Evolutionary conservation across 1,140 invertebrate genomes (phyloP).

Genomic region (Drosophila bocki): DNA sequence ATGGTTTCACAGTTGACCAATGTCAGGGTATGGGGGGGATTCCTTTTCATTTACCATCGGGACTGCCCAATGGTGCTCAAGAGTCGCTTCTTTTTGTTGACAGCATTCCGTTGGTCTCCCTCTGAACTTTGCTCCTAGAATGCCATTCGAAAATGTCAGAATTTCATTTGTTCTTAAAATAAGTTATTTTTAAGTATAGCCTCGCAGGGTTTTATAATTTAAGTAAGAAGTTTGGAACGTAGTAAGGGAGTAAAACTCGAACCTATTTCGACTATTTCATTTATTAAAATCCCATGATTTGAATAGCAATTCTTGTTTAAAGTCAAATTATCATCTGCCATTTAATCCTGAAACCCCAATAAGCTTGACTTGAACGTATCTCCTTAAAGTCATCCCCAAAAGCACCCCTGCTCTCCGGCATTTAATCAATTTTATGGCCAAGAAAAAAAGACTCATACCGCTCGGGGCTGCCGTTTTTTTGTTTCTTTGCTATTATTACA

Average conservation of each 20-base stretch:
- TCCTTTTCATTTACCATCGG: constrained; percentile 4
- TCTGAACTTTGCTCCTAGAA: constrained; percentile 21
- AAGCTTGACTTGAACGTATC: background rate
- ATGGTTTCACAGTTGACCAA: constrained; percentile 36
- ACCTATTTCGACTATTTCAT: background rate
- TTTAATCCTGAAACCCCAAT: background rate
- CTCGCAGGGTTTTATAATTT: background rate
- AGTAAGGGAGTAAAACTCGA: too few relatives aligned
- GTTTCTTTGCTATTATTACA: constrained; percentile 55
- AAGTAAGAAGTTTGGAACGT: background rate
- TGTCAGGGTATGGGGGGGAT: constrained; percentile 5
- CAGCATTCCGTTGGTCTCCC: constrained; percentile 16
- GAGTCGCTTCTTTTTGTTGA: constrained; percentile 26
- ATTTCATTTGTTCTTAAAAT: background rate
- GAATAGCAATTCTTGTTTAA: background rate
- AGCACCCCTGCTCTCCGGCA: constrained; percentile 27
- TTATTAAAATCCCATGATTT: background rate
- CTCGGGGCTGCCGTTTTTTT: constrained; percentile 7
- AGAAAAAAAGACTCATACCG: constrained; percentile 45
- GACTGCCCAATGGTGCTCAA: background rate
- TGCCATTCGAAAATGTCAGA: constrained; percentile 2
- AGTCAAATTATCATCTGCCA: background rate
- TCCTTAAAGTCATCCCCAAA: constrained; percentile 44
- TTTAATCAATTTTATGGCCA: constrained; percentile 81
- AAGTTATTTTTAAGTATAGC: background rate